Conservation (phyloP, 1,140 invertebrate species). For the Ericerus pela region DNA sequence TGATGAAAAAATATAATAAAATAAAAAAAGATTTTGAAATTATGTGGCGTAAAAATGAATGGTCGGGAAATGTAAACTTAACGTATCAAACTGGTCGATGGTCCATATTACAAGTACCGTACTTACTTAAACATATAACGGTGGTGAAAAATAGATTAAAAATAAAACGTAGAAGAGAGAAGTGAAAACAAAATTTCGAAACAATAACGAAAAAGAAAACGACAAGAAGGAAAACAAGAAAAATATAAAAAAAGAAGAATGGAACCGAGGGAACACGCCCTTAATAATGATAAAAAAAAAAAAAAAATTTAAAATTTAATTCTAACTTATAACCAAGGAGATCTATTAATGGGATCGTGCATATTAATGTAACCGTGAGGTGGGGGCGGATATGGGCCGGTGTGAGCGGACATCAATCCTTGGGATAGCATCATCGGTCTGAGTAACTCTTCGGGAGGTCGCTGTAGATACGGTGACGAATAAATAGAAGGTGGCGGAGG, state of each 20-base stretch:
- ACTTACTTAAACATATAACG: too few species aligned
- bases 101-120: too few species aligned
- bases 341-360: constrained; percentile 42
- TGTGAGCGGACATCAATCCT: constrained; percentile 33
- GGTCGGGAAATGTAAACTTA: too few species aligned
- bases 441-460: constrained; percentile 40
- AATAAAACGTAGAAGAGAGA: too few species aligned
- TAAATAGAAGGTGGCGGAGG: constrained; percentile 46
- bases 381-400: constrained; percentile 44
- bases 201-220: not conserved
- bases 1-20: too few species aligned
- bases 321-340: constrained; percentile 32
- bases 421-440: constrained; percentile 39
- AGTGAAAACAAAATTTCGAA: too few species aligned
- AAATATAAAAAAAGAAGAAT: not conserved
- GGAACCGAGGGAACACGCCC: too few species aligned
- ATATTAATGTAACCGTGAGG: constrained; percentile 40
- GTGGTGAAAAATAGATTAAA: too few species aligned
- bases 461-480: constrained; percentile 45
- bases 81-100: too few species aligned
- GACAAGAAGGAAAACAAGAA: not conserved
- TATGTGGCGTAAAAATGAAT: too few species aligned
- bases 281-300: not conserved
- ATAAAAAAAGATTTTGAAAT: too few species aligned
- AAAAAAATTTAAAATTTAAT: not conserved